phyloP scores from a whole-genome alignment of 2,888 invertebrate genomes.

The Priocnemis perturbator region DNA sequence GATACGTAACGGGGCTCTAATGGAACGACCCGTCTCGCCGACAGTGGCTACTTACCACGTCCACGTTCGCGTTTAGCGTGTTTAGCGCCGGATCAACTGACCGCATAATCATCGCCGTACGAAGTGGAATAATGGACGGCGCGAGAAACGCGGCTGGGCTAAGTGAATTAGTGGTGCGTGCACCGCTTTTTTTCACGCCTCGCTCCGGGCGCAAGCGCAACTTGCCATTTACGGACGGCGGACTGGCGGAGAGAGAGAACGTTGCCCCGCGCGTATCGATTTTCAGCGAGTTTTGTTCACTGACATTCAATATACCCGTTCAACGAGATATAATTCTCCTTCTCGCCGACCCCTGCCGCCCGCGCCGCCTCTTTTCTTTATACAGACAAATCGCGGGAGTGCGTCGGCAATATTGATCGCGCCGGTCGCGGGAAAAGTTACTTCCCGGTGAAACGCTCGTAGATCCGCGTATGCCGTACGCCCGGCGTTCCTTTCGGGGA shows the following conservation, averaged over 20 bases:
- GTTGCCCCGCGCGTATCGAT: constrained; percentile 53
- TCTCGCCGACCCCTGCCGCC: not conserved
- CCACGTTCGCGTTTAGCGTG: constrained; percentile 58
- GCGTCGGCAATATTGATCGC: too few relatives aligned
- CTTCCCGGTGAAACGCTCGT: too few relatives aligned
- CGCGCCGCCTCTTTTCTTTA: not conserved
- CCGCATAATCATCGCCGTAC: constrained; percentile 58
- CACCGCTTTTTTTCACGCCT: constrained; percentile 29
- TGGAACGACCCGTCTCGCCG: constrained; percentile 25
- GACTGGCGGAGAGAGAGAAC: constrained; percentile 37
- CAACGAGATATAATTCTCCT: not conserved
- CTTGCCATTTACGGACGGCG: constrained; percentile 35
- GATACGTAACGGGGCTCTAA: constrained; percentile 42
- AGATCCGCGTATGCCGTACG: too few relatives aligned
- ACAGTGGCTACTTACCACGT: constrained; percentile 57
- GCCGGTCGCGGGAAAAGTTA: too few relatives aligned
- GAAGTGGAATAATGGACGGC: constrained; percentile 49
- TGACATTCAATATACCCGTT: constrained; percentile 10
- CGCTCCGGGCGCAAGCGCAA: constrained; percentile 56
- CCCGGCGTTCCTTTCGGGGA: too few relatives aligned
- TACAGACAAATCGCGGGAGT: not conserved
- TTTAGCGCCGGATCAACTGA: constrained; percentile 61
- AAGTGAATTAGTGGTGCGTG: constrained; percentile 61
- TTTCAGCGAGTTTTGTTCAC: constrained; percentile 35
- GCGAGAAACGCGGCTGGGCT: constrained; percentile 49